These are phyloP conservation scores for Hippocampus abdominalis DNA, from an alignment of 2,113 vertebrate genomes.

Conservation along the genomic window DNA sequence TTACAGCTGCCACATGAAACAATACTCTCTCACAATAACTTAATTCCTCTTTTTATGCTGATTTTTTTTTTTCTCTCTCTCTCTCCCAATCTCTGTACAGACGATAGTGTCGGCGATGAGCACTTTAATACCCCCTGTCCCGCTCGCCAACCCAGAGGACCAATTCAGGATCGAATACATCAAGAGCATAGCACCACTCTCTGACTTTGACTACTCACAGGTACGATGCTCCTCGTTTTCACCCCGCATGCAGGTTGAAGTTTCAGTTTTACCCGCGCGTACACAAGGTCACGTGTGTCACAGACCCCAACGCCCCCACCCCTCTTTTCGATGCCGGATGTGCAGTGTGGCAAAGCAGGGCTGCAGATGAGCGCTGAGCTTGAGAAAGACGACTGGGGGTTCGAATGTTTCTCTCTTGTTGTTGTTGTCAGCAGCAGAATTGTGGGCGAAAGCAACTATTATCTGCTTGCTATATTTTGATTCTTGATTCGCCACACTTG, in stretches of 20 bases:
- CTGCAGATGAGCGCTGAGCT: slow-evolving; percentile 11
- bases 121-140: slow-evolving; percentile 98
- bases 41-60: slow-evolving; percentile 35
- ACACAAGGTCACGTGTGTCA: slow-evolving; percentile 47
- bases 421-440: neutral
- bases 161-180: slow-evolving; percentile 98
- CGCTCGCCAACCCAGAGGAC: slow-evolving; percentile 93
- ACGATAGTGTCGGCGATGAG: slow-evolving; percentile 99
- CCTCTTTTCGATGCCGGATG: slow-evolving; percentile 40
- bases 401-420: neutral
- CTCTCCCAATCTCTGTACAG: slow-evolving; percentile 67
- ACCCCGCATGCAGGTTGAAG: neutral
- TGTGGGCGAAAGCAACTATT: neutral
- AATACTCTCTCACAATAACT: neutral
- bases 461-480: neutral
- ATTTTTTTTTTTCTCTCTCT: slow-evolving; percentile 31
- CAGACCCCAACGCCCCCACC: slow-evolving; percentile 13
- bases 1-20: neutral
- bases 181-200: slow-evolving; percentile 97
- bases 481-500: neutral
- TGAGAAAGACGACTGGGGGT: neutral
- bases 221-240: slow-evolving; percentile 72
- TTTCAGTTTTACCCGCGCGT: neutral
- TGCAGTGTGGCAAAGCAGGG: slow-evolving; percentile 6
- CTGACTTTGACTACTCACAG: slow-evolving; percentile 97